Conservation (phyloP, 2,888 invertebrate genomes). For the Mythimna loreyi region DNA sequence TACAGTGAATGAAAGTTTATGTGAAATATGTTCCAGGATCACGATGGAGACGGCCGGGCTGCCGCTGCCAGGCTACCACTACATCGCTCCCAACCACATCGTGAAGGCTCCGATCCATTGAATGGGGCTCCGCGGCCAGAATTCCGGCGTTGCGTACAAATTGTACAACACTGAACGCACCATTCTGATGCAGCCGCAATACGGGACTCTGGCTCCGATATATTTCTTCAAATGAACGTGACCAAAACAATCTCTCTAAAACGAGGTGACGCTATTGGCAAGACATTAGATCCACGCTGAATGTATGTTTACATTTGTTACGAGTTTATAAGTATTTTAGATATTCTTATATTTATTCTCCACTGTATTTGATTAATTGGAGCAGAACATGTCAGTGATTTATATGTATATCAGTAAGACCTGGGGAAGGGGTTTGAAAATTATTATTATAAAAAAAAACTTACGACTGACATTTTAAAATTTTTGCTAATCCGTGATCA, state of each 20-base stretch:
- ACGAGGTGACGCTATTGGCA: constrained; percentile 81
- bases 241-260: constrained; percentile 77
- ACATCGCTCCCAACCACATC: constrained; percentile 97
- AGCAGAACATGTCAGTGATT: constrained; percentile 77
- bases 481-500: constrained; percentile 75
- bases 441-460: constrained; percentile 69
- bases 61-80: constrained; percentile 97
- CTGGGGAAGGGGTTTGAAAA: constrained; percentile 65
- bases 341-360: constrained; percentile 93
- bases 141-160: constrained; percentile 75
- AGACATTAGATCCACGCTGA: constrained; percentile 77
- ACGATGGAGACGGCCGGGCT: constrained; percentile 98
- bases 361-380: constrained; percentile 86
- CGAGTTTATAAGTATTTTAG: constrained; percentile 92
- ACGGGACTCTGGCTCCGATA: constrained; percentile 84
- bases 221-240: constrained; percentile 84
- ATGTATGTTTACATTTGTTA: constrained; percentile 91
- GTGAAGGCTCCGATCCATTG: constrained; percentile 98
- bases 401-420: constrained; percentile 65
- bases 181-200: constrained; percentile 76
- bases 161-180: constrained; percentile 70
- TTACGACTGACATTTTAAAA: constrained; percentile 85
- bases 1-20: constrained; percentile 4
- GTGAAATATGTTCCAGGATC: constrained; percentile 93
- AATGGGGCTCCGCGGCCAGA: constrained; percentile 86